Evolutionary conservation across 2,888 invertebrate species (phyloP).

Genomic region (Drosophila yooni): DNA sequence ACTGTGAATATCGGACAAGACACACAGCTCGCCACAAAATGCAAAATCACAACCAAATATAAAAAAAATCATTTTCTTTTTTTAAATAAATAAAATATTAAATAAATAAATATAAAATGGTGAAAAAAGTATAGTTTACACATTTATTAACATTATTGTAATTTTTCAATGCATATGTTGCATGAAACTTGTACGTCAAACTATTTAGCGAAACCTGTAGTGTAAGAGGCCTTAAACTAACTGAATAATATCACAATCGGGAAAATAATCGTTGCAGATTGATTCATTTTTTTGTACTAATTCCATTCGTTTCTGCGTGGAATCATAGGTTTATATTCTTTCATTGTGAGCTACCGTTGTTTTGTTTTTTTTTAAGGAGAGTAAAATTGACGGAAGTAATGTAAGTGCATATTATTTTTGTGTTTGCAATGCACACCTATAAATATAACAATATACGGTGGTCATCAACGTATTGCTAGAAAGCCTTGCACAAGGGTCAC

Average conservation of each 20-base stretch:
- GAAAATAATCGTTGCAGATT: constrained; percentile 12
- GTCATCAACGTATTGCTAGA: constrained; percentile 2
- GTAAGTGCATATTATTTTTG: constrained; percentile 50
- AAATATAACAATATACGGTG: not conserved
- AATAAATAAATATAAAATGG: not conserved
- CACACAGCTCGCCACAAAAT: constrained; percentile 11
- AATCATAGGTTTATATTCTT: constrained; percentile 59
- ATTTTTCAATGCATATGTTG: not conserved
- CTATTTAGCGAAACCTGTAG: not conserved
- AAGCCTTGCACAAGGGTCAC: not conserved
- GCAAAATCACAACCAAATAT: constrained; percentile 1
- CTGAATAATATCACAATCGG: constrained; percentile 8
- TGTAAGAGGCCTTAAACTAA: constrained; percentile 8
- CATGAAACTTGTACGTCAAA: not conserved
- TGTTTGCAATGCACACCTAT: constrained; percentile 9
- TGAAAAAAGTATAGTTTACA: not conserved
- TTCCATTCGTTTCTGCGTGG: constrained; percentile 50
- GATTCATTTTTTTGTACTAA: constrained; percentile 48
- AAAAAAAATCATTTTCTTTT: constrained; percentile 1
- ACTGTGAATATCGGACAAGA: constrained; percentile 29
- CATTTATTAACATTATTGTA: not conserved
- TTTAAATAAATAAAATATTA: too few species aligned
- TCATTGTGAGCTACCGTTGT: constrained; percentile 66
- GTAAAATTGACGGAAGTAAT: constrained; percentile 72
- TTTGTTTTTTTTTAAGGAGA: constrained; percentile 69